Percentiles rank a stretch among this genome's conserved stretches.
phyloP scores from a whole-genome alignment of 2,888 invertebrate species.

The Hirtodrosophila trivittata region DNA sequence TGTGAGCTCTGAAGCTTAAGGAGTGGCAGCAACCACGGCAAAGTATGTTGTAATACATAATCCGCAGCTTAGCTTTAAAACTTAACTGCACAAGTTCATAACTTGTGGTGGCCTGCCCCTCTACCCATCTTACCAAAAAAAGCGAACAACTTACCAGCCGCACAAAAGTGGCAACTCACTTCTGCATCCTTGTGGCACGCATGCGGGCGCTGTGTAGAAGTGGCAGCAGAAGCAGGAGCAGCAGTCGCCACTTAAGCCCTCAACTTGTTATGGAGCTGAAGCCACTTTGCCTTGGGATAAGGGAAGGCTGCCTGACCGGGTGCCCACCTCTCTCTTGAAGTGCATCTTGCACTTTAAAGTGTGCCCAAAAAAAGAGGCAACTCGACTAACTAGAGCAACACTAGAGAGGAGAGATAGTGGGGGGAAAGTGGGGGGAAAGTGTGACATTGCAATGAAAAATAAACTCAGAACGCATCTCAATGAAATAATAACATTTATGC shows the following conservation, averaged over 20 bases:
- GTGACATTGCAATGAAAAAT: conserved; percentile 56
- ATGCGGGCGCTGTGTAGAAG: conserved; percentile 35
- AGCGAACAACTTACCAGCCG: conserved; percentile 32
- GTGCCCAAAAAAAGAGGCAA: conserved; percentile 16
- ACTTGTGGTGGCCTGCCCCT: conserved; percentile 49
- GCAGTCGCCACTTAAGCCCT: conserved; percentile 59
- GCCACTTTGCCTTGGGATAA: conserved; percentile 17
- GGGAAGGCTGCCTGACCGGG: background rate
- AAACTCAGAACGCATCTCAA: conserved; percentile 40
- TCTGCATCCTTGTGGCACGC: conserved; percentile 51
- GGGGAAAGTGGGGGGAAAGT: conserved; percentile 3
- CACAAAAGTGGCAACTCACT: conserved; percentile 53
- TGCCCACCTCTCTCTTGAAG: conserved; percentile 37
- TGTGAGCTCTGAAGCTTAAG: conserved; percentile 18
- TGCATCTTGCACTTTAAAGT: conserved; percentile 22
- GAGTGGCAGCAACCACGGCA: conserved; percentile 54
- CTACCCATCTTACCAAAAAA: conserved; percentile 3
- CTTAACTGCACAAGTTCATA: conserved; percentile 77
- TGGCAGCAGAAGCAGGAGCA: conserved; percentile 31
- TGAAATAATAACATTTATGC: conserved; percentile 69
- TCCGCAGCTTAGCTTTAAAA: conserved; percentile 76
- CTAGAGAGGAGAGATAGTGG: background rate
- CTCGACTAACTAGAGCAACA: background rate
- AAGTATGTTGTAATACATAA: conserved; percentile 74
- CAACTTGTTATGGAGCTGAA: conserved; percentile 33